These are phyloP conservation scores for Papilio machaon DNA, from an alignment of 1,140 invertebrate genomes.

Conservation along the genomic window DNA sequence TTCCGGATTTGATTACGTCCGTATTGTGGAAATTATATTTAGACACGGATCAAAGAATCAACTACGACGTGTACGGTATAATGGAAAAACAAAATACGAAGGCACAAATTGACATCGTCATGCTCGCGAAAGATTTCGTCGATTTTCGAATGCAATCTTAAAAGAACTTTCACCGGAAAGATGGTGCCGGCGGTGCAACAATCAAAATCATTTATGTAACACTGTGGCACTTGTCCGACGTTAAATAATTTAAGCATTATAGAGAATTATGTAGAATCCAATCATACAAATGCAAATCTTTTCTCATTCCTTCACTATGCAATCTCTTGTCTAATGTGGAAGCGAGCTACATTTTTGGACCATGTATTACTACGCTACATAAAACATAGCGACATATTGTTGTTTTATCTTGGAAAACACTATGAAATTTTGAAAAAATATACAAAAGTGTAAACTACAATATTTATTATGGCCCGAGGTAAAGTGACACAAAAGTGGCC, in stretches of 20 bases:
- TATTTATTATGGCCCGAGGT: too few species aligned
- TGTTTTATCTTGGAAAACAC: too few species aligned
- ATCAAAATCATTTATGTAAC: slow-evolving; percentile 28
- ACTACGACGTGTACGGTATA: background rate
- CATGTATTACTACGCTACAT: too few species aligned
- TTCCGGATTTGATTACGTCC: background rate
- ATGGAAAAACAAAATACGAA: slow-evolving; percentile 31
- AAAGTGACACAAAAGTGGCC: too few species aligned
- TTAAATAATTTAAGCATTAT: background rate
- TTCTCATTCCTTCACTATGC: background rate
- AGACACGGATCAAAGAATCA: slow-evolving; percentile 14
- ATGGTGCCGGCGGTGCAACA: slow-evolving; percentile 15
- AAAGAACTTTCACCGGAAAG: slow-evolving; percentile 36
- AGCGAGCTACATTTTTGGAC: background rate
- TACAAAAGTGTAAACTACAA: too few species aligned
- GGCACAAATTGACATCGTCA: slow-evolving; percentile 35
- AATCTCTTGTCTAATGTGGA: background rate
- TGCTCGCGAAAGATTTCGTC: slow-evolving; percentile 27
- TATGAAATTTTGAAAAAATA: too few species aligned
- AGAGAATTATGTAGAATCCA: background rate
- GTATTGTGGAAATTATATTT: slow-evolving; percentile 26
- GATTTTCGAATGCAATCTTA: slow-evolving; percentile 31
- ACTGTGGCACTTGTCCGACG: slow-evolving; percentile 13
- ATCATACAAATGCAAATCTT: background rate
- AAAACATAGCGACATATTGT: too few species aligned